These are phyloP conservation scores for Lordiphosa collinella DNA, from an alignment of 1,140 invertebrate genomes.

Conservation along the genomic window DNA sequence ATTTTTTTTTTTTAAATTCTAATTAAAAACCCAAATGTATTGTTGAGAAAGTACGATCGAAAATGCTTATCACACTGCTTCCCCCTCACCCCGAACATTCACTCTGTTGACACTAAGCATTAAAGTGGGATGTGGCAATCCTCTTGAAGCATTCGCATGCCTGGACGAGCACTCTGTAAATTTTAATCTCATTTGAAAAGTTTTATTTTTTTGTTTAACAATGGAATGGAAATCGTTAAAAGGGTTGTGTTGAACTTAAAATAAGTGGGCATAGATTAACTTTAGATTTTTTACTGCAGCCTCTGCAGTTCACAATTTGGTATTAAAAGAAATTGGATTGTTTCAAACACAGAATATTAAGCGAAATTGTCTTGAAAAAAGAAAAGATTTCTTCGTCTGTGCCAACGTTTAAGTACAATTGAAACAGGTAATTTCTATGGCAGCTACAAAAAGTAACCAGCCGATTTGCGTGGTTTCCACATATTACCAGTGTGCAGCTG, in stretches of 20 bases:
- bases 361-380: no score
- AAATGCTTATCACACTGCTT: conserved; percentile 67
- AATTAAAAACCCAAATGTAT: conserved; percentile 70
- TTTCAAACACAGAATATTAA: no score
- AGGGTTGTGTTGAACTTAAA: conserved; percentile 28
- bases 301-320: no score
- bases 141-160: conserved; percentile 53
- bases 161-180: conserved; percentile 41
- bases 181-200: conserved; percentile 76
- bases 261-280: no score
- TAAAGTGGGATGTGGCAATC: conserved; percentile 50
- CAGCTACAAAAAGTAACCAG: no score
- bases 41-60: conserved; percentile 49
- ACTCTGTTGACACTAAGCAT: conserved; percentile 65
- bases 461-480: no score
- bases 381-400: no score
- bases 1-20: conserved; percentile 59
- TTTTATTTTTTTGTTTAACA: conserved; percentile 48
- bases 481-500: no score
- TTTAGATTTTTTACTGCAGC: no score
- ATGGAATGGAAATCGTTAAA: conserved; percentile 66
- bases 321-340: no score
- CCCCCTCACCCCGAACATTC: conserved; percentile 14
- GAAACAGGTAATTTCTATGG: no score
- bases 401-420: no score